Evolutionary conservation across 1,140 invertebrate genomes (phyloP).

Genomic region (Drosophila murphyi): DNA sequence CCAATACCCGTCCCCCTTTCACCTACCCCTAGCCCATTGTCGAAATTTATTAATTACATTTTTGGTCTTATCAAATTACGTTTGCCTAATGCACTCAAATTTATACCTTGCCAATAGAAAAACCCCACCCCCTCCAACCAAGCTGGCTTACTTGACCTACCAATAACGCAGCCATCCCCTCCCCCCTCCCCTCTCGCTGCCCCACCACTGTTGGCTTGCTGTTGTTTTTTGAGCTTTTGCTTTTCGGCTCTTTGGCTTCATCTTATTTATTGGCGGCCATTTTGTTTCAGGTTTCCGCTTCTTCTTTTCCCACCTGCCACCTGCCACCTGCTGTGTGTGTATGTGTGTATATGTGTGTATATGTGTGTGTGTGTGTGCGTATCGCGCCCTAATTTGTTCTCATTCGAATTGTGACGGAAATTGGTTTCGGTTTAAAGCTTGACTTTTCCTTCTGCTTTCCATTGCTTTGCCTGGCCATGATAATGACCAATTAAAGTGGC

Average conservation of each 20-base stretch:
- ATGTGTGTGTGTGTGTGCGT: constrained; percentile 9
- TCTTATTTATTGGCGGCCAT: constrained; percentile 76
- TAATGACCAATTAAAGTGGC: constrained; percentile 52
- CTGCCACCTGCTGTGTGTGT: constrained; percentile 8
- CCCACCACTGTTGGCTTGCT: neutral
- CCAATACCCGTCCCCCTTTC: neutral
- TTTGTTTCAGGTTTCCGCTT: constrained; percentile 61
- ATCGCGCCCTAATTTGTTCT: constrained; percentile 71
- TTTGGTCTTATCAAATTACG: constrained; percentile 82
- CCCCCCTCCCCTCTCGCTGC: neutral
- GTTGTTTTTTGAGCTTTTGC: constrained; percentile 71
- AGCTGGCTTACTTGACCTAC: neutral
- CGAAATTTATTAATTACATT: constrained; percentile 82
- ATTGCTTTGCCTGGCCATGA: neutral
- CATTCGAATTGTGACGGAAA: constrained; percentile 63
- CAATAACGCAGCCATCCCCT: neutral
- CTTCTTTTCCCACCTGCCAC: constrained; percentile 23
- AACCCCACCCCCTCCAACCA: neutral
- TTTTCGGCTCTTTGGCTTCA: constrained; percentile 35
- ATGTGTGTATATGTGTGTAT: constrained; percentile 8
- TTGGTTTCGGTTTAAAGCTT: constrained; percentile 58
- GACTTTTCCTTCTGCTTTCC: neutral
- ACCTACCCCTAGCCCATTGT: constrained; percentile 26
- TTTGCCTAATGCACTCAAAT: constrained; percentile 81
- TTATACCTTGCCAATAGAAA: constrained; percentile 62